Evolutionary conservation across 2,113 vertebrate species (phyloP).

Genomic region (Cavia aperea): DNA sequence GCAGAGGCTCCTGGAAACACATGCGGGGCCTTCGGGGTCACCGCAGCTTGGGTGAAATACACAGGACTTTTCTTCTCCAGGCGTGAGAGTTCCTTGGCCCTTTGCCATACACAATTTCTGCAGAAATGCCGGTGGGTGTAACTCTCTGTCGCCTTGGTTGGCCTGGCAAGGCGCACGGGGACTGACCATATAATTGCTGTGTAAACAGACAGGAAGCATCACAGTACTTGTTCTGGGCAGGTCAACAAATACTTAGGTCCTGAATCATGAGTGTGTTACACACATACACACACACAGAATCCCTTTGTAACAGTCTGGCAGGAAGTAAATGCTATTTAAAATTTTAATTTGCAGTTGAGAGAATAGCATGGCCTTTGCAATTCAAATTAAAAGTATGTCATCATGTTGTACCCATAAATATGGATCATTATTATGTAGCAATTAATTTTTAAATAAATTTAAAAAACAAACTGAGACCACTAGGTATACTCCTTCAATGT

Average conservation of each 20-base stretch:
- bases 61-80: background rate
- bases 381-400: background rate
- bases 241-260: slow-evolving; percentile 12
- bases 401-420: background rate
- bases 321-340: slow-evolving; percentile 29
- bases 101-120: background rate
- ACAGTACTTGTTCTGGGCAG: background rate
- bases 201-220: slow-evolving; percentile 22
- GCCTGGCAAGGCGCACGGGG: background rate
- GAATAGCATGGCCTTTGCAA: background rate
- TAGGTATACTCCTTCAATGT: background rate
- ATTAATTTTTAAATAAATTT: background rate
- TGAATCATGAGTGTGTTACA: slow-evolving; percentile 1
- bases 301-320: background rate
- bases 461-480: background rate
- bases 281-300: background rate
- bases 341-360: slow-evolving; percentile 38
- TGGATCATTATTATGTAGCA: background rate
- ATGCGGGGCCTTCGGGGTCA: background rate
- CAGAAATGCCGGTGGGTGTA: background rate
- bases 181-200: background rate
- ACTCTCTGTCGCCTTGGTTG: background rate
- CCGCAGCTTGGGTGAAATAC: background rate
- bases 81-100: background rate
- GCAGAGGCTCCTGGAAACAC: background rate